A percentile compares a stretch with the other conserved stretches of the same genome.
These are phyloP conservation scores for Leuciscus waleckii DNA, from an alignment of 2,797 vertebrate genomes.

Conservation along the genomic window DNA sequence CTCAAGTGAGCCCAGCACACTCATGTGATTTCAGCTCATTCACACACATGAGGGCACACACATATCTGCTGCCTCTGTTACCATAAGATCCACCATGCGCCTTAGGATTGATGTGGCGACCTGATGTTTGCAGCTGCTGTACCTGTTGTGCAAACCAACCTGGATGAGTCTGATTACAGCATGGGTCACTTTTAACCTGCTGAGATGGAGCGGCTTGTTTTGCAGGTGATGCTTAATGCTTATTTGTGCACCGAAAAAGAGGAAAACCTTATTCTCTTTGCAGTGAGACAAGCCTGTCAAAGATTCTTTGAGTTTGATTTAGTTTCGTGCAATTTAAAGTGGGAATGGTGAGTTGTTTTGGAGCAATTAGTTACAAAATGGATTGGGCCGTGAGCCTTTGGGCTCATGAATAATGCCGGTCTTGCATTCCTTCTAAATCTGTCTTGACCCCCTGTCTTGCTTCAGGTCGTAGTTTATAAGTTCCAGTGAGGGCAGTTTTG, in stretches of 20 bases:
- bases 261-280: background rate
- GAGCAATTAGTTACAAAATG: background rate
- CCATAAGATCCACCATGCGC: constrained; percentile 43
- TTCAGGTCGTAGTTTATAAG: constrained; percentile 38
- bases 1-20: constrained; percentile 25
- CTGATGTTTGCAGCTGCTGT: constrained; percentile 46
- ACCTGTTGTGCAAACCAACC: constrained; percentile 31
- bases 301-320: background rate
- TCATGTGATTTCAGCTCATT: constrained; percentile 51
- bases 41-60: constrained; percentile 22
- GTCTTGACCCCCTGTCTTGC: constrained; percentile 18
- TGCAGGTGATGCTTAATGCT: constrained; percentile 22
- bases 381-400: background rate
- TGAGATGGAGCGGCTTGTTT: constrained; percentile 2
- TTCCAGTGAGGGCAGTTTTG: constrained; percentile 42
- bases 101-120: constrained; percentile 48
- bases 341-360: background rate
- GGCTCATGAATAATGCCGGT: background rate
- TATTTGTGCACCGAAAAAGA: background rate
- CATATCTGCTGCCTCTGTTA: constrained; percentile 24
- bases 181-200: constrained; percentile 33
- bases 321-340: background rate
- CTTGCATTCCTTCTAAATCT: constrained; percentile 32
- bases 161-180: constrained; percentile 49
- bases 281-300: background rate